Base-by-base conservation (phyloP, 1,140 invertebrate species). In the Drosophila pruinosa region DNA sequence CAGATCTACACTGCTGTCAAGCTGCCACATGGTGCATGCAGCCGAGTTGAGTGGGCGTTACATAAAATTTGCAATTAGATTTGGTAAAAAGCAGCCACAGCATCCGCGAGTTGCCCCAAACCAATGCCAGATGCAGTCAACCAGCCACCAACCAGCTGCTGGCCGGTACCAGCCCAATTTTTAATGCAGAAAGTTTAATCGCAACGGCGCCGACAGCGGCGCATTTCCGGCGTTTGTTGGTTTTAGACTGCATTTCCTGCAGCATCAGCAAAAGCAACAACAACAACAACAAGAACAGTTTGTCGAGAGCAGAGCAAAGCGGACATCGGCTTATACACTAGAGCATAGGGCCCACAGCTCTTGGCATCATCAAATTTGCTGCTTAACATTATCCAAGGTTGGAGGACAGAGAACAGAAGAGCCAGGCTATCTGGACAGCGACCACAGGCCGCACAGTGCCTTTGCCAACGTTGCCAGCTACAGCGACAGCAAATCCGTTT, bases 31-130 rank as follows among this genome's bases (percentile, higher is more conserved):
- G 85, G 80, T 85, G 61, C 68, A 73, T 74, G 58, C 54, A 78
- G 10, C 43, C 54, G 73, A 67, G 67, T 63, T 53, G 47, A 61
- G 75, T 62, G 79, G 65, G 71, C 67, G 80, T 63, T 73, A 86
- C 75, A 88, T 88, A 80, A 86, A 86, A 82, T 86, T 86, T 78
- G 81, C 81, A 86, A 86, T 86, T 86, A 86, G 78, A 88, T 86
- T 88, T 88, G 71, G 77, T 39, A 67, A 86, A 80, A 86, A 75
- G 69, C 64, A 73, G 64, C 80, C 80, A 36, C 81, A 85, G 62
- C 76, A 76, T 73, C 74, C 78, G 74, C 28, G 59, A 19, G 19
- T 22, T 59, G 72, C 61, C 43, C 24, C 26, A 28, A 26, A n/a
- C 39, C 22, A 38, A 19, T 19, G 31, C 19, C 28, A 36, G 31